Evolutionary conservation across 2,113 vertebrate species (phyloP).

Genomic region (Spea bombifrons): DNA sequence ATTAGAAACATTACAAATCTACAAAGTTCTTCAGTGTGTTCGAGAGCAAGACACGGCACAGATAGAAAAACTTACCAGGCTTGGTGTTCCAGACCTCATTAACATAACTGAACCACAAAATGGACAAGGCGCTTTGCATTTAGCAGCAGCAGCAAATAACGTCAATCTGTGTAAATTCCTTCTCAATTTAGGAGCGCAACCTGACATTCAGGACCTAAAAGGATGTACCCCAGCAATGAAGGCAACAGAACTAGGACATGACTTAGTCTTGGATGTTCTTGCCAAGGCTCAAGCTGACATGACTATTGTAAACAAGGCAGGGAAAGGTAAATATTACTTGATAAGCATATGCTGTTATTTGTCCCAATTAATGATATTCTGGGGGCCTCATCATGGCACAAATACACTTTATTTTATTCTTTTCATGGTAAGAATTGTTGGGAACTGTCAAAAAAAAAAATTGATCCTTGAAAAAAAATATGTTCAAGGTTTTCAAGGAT

Average conservation of each 20-base stretch:
- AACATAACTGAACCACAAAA: slow-evolving; percentile 79
- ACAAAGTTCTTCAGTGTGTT: slow-evolving; percentile 82
- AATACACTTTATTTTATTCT: too few species aligned
- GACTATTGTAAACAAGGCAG: slow-evolving; percentile 75
- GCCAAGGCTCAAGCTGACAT: slow-evolving; percentile 73
- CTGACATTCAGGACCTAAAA: slow-evolving; percentile 74
- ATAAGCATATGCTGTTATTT: too few species aligned
- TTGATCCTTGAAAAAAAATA: too few species aligned
- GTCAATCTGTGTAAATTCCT: slow-evolving; percentile 78
- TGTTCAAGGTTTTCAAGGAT: too few species aligned
- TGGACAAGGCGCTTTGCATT: slow-evolving; percentile 75
- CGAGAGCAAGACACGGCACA: slow-evolving; percentile 69
- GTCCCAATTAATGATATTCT: too few species aligned
- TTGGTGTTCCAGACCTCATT: slow-evolving; percentile 78
- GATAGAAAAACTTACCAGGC: slow-evolving; percentile 74
- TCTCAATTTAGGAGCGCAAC: slow-evolving; percentile 71
- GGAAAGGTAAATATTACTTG: slow-evolving; percentile 73
- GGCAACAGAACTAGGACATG: slow-evolving; percentile 81
- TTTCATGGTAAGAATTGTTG: too few species aligned
- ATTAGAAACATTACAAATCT: slow-evolving; percentile 80
- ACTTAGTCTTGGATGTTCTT: slow-evolving; percentile 71
- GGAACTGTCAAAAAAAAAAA: too few species aligned
- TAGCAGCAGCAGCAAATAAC: slow-evolving; percentile 75
- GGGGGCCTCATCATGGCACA: too few species aligned
- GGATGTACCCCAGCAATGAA: slow-evolving; percentile 82